Conservation (phyloP, 2,113 vertebrate species). For the Corythornis vintsioides region DNA sequence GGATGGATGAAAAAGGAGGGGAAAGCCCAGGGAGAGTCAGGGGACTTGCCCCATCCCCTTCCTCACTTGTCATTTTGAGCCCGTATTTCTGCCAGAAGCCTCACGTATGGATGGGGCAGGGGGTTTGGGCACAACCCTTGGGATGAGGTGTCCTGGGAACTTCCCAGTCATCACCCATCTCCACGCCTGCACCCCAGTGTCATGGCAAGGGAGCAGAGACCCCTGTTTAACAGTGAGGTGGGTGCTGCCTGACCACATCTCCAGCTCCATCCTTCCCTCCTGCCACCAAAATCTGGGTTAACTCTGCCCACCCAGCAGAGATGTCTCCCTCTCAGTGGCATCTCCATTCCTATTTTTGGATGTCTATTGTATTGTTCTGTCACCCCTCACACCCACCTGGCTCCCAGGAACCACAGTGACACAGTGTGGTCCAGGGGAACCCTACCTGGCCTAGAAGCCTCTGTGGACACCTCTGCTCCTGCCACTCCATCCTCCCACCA, state of each 20-base stretch:
- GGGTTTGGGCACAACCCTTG: background rate
- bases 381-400: background rate
- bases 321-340: background rate
- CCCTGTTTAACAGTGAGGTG: fast-evolving
- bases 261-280: background rate
- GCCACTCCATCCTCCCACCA: background rate
- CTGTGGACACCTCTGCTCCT: background rate
- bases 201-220: background rate
- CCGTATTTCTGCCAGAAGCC: background rate
- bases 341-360: background rate
- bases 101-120: fast-evolving
- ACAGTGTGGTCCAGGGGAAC: fast-evolving
- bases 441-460: fast-evolving
- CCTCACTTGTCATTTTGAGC: background rate
- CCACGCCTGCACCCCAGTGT: fast-evolving
- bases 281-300: background rate
- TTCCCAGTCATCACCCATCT: background rate
- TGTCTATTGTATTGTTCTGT: background rate
- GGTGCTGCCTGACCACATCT: background rate
- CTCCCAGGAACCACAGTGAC: fast-evolving
- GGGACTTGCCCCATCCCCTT: fast-evolving
- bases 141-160: background rate
- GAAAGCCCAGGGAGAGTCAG: background rate
- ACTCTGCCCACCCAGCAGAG: fast-evolving
- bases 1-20: background rate